Base-by-base conservation (phyloP, 2,797 vertebrate species). In the Diplodus sargus region DNA sequence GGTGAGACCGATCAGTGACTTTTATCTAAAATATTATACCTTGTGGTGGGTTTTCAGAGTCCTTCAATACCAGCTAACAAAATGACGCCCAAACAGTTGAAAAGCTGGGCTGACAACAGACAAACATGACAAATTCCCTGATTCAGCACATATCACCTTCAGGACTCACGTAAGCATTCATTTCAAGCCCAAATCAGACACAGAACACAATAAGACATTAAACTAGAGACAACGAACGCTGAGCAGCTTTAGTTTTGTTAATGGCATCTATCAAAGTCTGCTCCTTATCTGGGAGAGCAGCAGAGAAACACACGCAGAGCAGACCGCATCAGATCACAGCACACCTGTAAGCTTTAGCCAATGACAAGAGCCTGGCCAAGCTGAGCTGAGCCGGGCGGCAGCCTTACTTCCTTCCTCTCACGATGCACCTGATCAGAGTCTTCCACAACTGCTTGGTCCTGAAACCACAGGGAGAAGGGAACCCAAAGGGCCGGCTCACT, bases 361-460 rank as follows among this genome's bases (percentile, higher is more conserved):
- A 62, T 75, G 64, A 83, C 67, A 83, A 62, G 42, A 87, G 85
- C 79, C 79, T 84, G 79, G 81, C 85, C 11, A 59, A 83, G 87
- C 78, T 20, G 70, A 80, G 78, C 39, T 39, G 39, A 39, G 39
- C 39, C 82, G 74, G 86, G 80, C 88, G 88, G 85, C 87, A 77
- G 87, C 78, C 86, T 90, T 93, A 94, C 95, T 95, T 96, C 93
- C 94, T 94, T 94, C 91, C 91, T 93, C 74, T 85, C 83, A 93
- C 92, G 95, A 96, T 95, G 93, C 95, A 96, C 96, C 96, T 97
- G 95, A 95, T 95, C 94, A 93, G 89, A 90, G 90, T 93, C 92
- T 87, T 95, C 92, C 90, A 78, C 72, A 90, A 93, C 87, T 85
- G 92, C 94, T 93, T 95, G 94, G 91, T 92, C 97, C 97, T 97